Conservation (phyloP, 2,113 vertebrate species). For the Myocastor coypus region DNA sequence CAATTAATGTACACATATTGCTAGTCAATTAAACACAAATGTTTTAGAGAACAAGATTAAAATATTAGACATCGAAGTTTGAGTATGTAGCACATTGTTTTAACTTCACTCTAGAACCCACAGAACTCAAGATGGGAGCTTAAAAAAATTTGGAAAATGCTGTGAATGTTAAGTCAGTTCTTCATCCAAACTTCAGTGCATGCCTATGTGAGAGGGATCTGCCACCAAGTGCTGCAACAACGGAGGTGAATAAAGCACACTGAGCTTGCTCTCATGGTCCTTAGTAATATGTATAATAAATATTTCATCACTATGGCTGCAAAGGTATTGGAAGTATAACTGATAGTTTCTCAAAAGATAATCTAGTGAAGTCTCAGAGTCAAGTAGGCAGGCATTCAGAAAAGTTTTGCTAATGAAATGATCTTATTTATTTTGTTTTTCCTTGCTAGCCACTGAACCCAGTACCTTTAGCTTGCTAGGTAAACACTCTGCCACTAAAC, state of each 20-base stretch:
- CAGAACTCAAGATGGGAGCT: background rate
- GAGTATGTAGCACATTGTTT: background rate
- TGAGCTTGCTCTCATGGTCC: background rate
- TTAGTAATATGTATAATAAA: background rate
- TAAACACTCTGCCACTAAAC: background rate
- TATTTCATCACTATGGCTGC: background rate
- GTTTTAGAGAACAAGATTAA: background rate
- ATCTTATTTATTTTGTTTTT: background rate
- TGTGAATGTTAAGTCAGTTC: background rate
- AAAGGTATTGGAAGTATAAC: background rate
- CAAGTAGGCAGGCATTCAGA: background rate
- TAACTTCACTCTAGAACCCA: background rate
- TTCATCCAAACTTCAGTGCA: background rate
- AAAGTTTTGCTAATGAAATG: background rate
- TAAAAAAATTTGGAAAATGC: background rate
- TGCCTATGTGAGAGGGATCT: background rate
- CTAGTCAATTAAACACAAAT: background rate
- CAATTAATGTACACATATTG: background rate
- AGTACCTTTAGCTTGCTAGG: background rate
- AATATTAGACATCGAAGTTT: slow-evolving; percentile 2
- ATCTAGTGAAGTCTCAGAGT: background rate
- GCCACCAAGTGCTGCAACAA: background rate
- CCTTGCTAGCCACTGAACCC: background rate
- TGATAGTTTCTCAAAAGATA: background rate
- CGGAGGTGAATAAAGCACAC: background rate